phyloP scores from a whole-genome alignment of 1,140 invertebrate species.

The Trichonephila clavata region DNA sequence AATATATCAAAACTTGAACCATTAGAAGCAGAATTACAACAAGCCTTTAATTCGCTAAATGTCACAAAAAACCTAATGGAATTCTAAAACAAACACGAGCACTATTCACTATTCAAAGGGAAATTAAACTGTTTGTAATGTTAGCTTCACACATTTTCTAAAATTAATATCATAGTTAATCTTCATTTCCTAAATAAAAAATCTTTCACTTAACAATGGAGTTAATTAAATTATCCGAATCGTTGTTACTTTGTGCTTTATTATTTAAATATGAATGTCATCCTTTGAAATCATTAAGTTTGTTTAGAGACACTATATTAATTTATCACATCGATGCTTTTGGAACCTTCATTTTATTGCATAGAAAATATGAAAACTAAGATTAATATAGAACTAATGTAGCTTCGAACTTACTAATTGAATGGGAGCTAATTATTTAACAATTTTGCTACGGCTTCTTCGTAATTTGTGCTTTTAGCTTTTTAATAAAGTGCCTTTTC shows the following conservation, averaged over 20 bases:
- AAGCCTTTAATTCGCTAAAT: neutral
- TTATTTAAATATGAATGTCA: neutral
- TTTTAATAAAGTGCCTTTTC: slow-evolving; percentile 19
- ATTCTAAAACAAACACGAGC: neutral
- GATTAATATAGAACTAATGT: slow-evolving; percentile 7
- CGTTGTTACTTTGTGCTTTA: neutral
- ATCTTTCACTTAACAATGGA: neutral
- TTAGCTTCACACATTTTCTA: neutral
- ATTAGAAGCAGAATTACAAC: neutral
- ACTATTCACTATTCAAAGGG: neutral
- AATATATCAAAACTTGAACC: neutral
- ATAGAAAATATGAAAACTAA: neutral
- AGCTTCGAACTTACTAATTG: slow-evolving; percentile 5
- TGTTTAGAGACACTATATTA: neutral
- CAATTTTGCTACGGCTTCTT: neutral
- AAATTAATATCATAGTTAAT: neutral
- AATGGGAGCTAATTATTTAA: slow-evolving; percentile 30
- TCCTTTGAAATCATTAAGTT: neutral
- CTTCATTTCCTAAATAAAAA: neutral
- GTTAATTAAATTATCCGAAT: slow-evolving; percentile 9
- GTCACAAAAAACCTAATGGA: neutral
- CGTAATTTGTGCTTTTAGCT: neutral
- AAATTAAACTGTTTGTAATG: slow-evolving; percentile 1
- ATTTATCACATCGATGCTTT: neutral
- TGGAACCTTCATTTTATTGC: neutral